phyloP scores from a whole-genome alignment of 2,797 vertebrate genomes.

The Merluccius polli region DNA sequence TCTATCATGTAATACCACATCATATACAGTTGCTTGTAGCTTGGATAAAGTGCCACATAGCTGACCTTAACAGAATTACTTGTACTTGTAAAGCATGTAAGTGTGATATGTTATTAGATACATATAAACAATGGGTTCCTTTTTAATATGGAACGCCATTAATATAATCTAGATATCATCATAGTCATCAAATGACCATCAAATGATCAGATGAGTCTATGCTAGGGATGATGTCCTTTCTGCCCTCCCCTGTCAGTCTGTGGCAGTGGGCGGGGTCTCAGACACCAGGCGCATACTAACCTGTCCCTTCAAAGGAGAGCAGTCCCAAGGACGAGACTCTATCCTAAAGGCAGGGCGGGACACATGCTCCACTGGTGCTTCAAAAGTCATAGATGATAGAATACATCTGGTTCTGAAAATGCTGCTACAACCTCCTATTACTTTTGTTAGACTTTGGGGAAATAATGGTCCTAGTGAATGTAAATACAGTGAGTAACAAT shows the following conservation, averaged over 20 bases:
- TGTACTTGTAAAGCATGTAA: background rate
- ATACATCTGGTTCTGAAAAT: background rate
- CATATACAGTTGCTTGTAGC: background rate
- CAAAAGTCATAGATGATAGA: background rate
- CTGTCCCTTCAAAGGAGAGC: constrained; percentile 56
- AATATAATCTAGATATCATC: background rate
- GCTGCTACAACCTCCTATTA: no score
- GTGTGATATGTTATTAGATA: background rate
- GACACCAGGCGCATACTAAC: constrained; percentile 56
- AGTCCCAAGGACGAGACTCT: constrained; percentile 49
- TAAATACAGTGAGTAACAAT: no score
- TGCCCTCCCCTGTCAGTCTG: constrained; percentile 40
- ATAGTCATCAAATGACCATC: background rate
- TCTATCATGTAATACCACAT: background rate
- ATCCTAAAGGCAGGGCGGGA: constrained; percentile 64
- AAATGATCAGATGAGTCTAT: background rate
- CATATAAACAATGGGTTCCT: background rate
- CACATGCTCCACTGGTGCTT: constrained; percentile 15
- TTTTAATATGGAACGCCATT: background rate
- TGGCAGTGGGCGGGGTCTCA: constrained; percentile 43
- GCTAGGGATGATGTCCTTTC: constrained; percentile 42
- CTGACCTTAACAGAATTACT: background rate
- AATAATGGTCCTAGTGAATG: no score
- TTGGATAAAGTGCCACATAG: background rate
- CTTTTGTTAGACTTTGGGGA: no score